These are phyloP conservation scores for Tokudaia tokunoshimensis DNA, from an alignment of 2,797 vertebrate genomes.

Conservation along the genomic window DNA sequence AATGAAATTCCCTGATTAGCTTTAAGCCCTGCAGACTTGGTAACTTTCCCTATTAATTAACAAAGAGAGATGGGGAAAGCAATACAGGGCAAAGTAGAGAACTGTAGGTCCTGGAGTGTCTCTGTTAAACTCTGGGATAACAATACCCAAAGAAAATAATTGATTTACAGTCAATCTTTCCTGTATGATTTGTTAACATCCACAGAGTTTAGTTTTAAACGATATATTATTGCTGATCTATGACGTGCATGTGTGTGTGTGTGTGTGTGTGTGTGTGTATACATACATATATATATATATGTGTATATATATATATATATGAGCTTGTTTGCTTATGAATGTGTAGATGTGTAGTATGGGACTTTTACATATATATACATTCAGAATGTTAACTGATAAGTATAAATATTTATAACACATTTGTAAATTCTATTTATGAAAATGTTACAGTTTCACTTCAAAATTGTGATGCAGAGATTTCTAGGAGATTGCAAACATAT, in stretches of 20 bases:
- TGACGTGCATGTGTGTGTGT: background rate
- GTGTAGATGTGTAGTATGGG: background rate
- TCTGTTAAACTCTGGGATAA: constrained; percentile 62
- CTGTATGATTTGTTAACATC: constrained; percentile 70
- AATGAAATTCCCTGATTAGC: constrained; percentile 83
- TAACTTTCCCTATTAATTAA: constrained; percentile 84
- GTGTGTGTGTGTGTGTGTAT: background rate
- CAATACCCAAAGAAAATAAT: constrained; percentile 76
- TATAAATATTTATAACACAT: constrained; percentile 76
- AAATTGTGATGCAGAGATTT: constrained; percentile 49
- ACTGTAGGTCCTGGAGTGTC: constrained; percentile 19
- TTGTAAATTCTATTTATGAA: constrained; percentile 73
- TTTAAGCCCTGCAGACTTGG: constrained; percentile 77
- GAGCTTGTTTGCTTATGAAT: background rate
- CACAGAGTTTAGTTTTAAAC: constrained; percentile 74
- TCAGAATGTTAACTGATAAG: constrained; percentile 72
- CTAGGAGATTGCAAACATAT: constrained; percentile 51
- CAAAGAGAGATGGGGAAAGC: constrained; percentile 79
- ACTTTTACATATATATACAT: constrained; percentile 36
- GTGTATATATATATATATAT: background rate
- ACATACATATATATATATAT: no score
- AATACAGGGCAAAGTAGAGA: constrained; percentile 69
- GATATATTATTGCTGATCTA: constrained; percentile 65
- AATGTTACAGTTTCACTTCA: constrained; percentile 64
- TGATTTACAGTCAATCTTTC: constrained; percentile 69